Conservation (phyloP, 2,888 invertebrate species). For the Lutraria lutraria region DNA sequence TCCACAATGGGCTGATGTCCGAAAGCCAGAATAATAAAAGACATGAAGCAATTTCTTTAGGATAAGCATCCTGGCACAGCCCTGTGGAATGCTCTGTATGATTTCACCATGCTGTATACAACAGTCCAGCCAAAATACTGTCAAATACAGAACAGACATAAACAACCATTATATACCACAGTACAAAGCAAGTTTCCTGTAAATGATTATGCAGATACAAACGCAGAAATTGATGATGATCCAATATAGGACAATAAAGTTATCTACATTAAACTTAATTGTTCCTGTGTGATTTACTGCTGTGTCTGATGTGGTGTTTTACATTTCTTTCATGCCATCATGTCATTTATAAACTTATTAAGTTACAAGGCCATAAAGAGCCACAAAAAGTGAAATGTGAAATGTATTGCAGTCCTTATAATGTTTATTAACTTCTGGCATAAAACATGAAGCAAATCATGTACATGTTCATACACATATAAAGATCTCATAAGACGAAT, state of each 20-base stretch:
- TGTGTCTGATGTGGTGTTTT: no score
- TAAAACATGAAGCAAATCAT: no score
- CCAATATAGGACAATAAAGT: not conserved
- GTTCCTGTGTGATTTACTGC: no score
- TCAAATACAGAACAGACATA: conserved; percentile 1
- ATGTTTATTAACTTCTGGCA: no score
- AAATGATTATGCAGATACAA: not conserved
- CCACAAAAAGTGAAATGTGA: no score
- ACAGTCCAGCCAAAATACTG: conserved; percentile 10
- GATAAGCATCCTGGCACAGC: not conserved
- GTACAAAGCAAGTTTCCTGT: not conserved
- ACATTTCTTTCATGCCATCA: no score
- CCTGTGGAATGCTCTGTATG: not conserved
- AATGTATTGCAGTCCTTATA: no score
- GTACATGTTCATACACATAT: no score
- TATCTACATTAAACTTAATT: not conserved
- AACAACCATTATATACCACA: not conserved
- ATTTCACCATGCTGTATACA: not conserved
- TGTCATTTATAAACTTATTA: no score
- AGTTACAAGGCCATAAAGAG: no score
- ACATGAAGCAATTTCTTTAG: not conserved
- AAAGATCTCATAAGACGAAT: no score
- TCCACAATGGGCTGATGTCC: not conserved
- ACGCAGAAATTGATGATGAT: not conserved
- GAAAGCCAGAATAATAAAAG: not conserved